Percentiles rank a stretch among this genome's conserved stretches.
Evolutionary conservation across 1,140 invertebrate species (phyloP).

Genomic region (Hetaerina americana): DNA sequence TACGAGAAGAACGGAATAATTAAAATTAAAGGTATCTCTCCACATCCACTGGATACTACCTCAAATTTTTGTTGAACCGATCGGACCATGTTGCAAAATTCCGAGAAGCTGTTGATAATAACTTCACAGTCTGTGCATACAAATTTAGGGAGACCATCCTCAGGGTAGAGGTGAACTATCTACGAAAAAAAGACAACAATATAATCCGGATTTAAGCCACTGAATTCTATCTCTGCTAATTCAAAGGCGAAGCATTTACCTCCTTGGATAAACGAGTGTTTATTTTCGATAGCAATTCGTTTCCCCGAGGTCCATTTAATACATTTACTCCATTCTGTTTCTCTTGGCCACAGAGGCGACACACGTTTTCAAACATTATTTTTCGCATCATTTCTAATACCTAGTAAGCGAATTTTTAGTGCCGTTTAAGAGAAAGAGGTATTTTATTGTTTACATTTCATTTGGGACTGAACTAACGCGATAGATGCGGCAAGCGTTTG

Average conservation of each 20-base stretch:
- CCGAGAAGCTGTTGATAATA: conserved; percentile 27
- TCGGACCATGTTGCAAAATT: conserved; percentile 29
- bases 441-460: too few relatives aligned
- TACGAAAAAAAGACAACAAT: conserved; percentile 14
- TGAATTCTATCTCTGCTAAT: too few relatives aligned
- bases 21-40: background rate
- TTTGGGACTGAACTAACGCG: too few relatives aligned
- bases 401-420: too few relatives aligned
- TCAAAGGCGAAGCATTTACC: conserved; percentile 16
- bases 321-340: conserved; percentile 27
- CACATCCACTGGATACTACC: background rate
- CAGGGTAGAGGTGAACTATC: conserved; percentile 26
- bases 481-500: too few relatives aligned
- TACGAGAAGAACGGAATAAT: too few relatives aligned
- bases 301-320: conserved; percentile 26
- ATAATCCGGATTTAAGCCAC: background rate
- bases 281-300: conserved; percentile 26
- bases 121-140: conserved; percentile 30
- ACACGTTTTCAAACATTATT: conserved; percentile 24
- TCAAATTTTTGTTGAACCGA: conserved; percentile 28
- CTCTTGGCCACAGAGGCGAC: conserved; percentile 29
- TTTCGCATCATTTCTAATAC: conserved; percentile 25
- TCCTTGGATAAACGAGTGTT: conserved; percentile 30
- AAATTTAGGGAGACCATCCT: conserved; percentile 26
- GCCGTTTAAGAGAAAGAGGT: too few relatives aligned